phyloP scores from a whole-genome alignment of 2,113 vertebrate species.

The Otolemur garnettii region DNA sequence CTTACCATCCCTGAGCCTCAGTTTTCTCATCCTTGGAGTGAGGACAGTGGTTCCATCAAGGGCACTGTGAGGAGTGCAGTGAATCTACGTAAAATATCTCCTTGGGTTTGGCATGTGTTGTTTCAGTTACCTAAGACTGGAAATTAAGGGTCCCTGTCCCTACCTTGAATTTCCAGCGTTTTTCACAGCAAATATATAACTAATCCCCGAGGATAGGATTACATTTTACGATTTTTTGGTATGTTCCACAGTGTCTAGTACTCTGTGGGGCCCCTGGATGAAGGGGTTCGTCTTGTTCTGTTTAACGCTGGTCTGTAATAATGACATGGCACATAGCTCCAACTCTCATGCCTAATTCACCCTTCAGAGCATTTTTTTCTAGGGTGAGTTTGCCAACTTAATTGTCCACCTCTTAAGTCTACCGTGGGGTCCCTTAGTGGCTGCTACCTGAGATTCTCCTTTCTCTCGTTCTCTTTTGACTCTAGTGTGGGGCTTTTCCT shows the following conservation, averaged over 20 bases:
- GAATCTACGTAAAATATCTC: fast-evolving
- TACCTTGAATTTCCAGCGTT: background rate
- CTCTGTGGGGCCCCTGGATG: background rate
- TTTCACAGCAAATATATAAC: background rate
- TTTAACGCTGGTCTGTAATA: background rate
- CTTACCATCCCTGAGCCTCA: background rate
- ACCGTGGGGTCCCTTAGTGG: background rate
- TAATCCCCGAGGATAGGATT: background rate
- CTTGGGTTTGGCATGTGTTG: background rate
- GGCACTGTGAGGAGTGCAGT: background rate
- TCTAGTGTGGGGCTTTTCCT: background rate
- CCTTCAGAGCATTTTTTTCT: too few relatives aligned
- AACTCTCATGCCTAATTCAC: too few relatives aligned
- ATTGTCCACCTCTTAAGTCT: background rate
- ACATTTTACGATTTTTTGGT: background rate
- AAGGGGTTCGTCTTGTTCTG: background rate
- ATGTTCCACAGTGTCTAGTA: background rate
- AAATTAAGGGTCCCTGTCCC: background rate
- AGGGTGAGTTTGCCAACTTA: too few relatives aligned
- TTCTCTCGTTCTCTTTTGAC: background rate
- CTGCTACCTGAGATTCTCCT: background rate
- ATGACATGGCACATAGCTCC: background rate
- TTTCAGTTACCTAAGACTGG: background rate
- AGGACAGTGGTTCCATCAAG: too few relatives aligned
- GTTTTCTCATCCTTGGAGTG: background rate